phyloP scores from a whole-genome alignment of 2,797 vertebrate genomes.

The Acanthornis magna region DNA sequence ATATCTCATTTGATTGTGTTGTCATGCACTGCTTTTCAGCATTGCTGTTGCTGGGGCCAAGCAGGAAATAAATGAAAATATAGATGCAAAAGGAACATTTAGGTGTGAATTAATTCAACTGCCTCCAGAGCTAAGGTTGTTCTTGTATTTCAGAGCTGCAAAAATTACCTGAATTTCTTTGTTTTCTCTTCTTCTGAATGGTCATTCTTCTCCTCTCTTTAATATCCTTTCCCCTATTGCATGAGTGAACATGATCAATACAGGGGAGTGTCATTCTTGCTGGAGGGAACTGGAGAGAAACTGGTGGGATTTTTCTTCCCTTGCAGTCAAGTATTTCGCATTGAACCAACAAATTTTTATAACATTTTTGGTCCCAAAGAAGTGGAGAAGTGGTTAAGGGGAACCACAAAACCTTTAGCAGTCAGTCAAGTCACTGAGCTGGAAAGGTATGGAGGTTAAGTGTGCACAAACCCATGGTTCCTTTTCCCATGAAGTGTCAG shows the following conservation, averaged over 20 bases:
- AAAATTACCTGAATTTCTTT: background rate
- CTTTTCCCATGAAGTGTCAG: background rate
- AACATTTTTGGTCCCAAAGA: background rate
- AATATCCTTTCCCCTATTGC: background rate
- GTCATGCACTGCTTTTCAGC: background rate
- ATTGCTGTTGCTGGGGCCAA: background rate
- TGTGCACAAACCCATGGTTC: background rate
- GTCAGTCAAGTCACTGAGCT: background rate
- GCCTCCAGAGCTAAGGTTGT: background rate
- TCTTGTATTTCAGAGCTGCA: background rate
- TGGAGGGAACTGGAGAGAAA: background rate
- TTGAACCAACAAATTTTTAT: background rate
- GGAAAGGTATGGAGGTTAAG: background rate
- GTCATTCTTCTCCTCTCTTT: background rate
- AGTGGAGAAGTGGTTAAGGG: background rate
- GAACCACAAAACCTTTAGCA: background rate
- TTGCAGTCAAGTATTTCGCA: background rate
- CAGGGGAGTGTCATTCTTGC: background rate
- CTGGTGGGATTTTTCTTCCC: background rate
- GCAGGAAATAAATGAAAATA: slow-evolving; percentile 24
- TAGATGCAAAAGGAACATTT: background rate
- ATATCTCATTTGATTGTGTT: slow-evolving; percentile 18
- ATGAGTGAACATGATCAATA: background rate
- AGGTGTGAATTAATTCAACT: background rate
- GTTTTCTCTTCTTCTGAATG: background rate